Evolutionary conservation across 2,797 vertebrate species (phyloP).

Genomic region (Merluccius polli): DNA sequence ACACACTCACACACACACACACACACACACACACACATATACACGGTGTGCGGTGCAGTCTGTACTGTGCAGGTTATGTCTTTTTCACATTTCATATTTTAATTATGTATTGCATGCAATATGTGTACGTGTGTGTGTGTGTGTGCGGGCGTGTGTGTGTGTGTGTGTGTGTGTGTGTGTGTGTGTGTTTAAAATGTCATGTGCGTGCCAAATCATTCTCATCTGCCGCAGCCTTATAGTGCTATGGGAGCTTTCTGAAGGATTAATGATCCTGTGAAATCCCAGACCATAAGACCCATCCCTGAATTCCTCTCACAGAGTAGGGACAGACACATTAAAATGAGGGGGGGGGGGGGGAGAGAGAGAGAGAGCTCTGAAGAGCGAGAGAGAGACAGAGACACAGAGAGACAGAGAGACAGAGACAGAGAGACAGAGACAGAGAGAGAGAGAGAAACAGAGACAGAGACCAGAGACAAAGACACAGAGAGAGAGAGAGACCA

Average conservation of each 20-base stretch:
- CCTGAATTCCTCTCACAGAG: conserved; percentile 42
- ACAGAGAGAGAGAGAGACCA: conserved; percentile 1
- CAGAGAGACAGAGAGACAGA: conserved; percentile 28
- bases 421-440: conserved; percentile 16
- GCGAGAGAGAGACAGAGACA: conserved; percentile 11
- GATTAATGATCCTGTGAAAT: conserved; percentile 35
- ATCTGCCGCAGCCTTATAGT: too few species aligned
- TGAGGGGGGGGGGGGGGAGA: conserved; percentile 34
- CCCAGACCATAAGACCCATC: conserved; percentile 33
- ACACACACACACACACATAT: too few species aligned
- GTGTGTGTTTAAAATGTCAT: too few species aligned
- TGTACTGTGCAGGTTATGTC: too few species aligned
- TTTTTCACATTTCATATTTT: too few species aligned
- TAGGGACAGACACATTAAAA: conserved; percentile 30
- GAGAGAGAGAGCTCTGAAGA: conserved; percentile 21
- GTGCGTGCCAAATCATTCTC: too few species aligned
- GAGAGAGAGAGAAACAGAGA: conserved; percentile 34
- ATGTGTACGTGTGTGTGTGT: too few species aligned
- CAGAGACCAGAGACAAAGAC: neutral
- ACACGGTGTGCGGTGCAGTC: too few species aligned
- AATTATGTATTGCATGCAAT: too few species aligned
- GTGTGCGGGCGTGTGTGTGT: too few species aligned
- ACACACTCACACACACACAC: too few species aligned
- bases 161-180: too few species aligned
- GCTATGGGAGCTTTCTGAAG: conserved; percentile 26